Conservation (phyloP, 2,797 vertebrate genomes). For the Hyperoplus immaculatus region DNA sequence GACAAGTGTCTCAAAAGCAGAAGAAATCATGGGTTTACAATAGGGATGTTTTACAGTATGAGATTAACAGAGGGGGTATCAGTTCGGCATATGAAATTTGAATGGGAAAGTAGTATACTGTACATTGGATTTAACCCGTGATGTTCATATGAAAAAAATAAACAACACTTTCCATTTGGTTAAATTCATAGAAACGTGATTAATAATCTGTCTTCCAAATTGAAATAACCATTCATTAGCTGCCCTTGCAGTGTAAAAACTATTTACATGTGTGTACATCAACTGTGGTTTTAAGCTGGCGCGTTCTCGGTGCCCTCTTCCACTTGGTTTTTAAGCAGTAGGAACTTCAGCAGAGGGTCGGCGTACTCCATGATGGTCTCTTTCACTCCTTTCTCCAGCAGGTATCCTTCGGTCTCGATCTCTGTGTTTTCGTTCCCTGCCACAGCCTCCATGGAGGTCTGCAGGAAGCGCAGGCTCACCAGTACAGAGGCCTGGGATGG, state of each 20-base stretch:
- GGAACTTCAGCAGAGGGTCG: slow-evolving; percentile 76
- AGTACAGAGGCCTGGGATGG: slow-evolving; percentile 82
- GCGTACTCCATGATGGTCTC: slow-evolving; percentile 85
- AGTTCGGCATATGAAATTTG: slow-evolving; percentile 1
- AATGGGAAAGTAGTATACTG: slow-evolving; percentile 2
- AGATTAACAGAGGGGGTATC: background rate
- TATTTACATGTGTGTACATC: slow-evolving; percentile 61
- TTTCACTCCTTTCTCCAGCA: slow-evolving; percentile 88
- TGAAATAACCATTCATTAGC: slow-evolving; percentile 32
- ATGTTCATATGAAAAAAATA: slow-evolving; percentile 51
- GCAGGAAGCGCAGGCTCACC: slow-evolving; percentile 88
- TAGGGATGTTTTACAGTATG: background rate
- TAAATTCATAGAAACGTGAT: slow-evolving; percentile 49
- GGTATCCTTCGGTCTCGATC: slow-evolving; percentile 89
- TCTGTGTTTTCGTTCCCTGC: slow-evolving; percentile 86
- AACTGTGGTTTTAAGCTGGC: slow-evolving; percentile 58
- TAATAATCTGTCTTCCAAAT: slow-evolving; percentile 29
- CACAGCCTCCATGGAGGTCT: slow-evolving; percentile 90
- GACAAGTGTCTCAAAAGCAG: slow-evolving; percentile 4
- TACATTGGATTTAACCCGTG: slow-evolving; percentile 15
- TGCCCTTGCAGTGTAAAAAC: slow-evolving; percentile 45
- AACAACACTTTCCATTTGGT: slow-evolving; percentile 42
- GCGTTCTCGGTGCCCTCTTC: slow-evolving; percentile 57
- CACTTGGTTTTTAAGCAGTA: slow-evolving; percentile 83
- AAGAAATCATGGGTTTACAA: slow-evolving; percentile 14